These are phyloP conservation scores for Catharus ustulatus DNA, from an alignment of 2,797 vertebrate genomes.

Conservation along the genomic window DNA sequence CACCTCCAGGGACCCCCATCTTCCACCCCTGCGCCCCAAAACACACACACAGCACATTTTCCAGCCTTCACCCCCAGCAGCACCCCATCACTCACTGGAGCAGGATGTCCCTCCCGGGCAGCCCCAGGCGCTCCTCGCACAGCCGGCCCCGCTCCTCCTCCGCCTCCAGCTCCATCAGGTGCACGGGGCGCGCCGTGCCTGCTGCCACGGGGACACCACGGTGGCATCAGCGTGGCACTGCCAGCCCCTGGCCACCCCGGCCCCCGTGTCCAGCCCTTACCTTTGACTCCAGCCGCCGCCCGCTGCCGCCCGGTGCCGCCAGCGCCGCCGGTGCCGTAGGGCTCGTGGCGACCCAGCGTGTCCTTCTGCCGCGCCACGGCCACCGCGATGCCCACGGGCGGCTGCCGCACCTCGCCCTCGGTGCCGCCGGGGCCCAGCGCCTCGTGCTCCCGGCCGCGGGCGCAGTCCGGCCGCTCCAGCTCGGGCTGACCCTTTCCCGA, in stretches of 20 bases:
- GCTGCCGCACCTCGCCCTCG: slow-evolving; percentile 92
- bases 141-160: slow-evolving; percentile 90
- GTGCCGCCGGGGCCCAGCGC: slow-evolving; percentile 70
- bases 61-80: neutral
- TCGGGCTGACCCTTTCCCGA: slow-evolving; percentile 83
- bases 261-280: neutral
- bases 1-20: no score
- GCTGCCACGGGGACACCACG: neutral
- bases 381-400: slow-evolving; percentile 93
- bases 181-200: slow-evolving; percentile 79
- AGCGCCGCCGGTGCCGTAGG: slow-evolving; percentile 69
- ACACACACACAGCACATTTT: neutral
- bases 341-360: slow-evolving; percentile 81
- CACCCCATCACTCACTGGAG: slow-evolving; percentile 81
- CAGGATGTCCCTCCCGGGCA: slow-evolving; percentile 86
- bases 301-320: slow-evolving; percentile 80
- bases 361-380: slow-evolving; percentile 93
- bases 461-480: slow-evolving; percentile 87
- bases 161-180: slow-evolving; percentile 82
- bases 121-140: slow-evolving; percentile 88
- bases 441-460: slow-evolving; percentile 84
- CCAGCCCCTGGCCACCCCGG: accelerated
- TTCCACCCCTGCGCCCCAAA: neutral
- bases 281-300: slow-evolving; percentile 71
- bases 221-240: neutral